Evolutionary conservation across 2,888 invertebrate genomes (phyloP).

Genomic region (Cantharis lateralis): DNA sequence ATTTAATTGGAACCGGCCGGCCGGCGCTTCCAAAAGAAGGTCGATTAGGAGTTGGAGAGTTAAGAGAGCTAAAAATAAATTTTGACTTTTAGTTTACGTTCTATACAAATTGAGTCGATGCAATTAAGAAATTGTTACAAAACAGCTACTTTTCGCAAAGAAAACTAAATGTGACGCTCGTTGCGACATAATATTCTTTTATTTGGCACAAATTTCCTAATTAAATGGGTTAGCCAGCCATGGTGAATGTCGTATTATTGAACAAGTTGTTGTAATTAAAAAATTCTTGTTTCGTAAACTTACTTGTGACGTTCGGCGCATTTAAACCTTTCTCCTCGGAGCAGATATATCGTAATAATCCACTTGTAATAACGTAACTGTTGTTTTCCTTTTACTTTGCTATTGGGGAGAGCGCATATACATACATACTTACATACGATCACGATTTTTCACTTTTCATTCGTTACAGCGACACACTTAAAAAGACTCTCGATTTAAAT

Average conservation of each 20-base stretch:
- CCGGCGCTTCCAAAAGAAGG: not conserved
- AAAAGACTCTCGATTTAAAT: conserved; percentile 1
- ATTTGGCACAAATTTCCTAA: not conserved
- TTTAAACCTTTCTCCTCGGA: conserved; percentile 20
- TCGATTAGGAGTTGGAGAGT: too few relatives aligned
- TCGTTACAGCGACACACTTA: not conserved
- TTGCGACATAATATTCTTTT: not conserved
- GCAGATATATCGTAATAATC: conserved; percentile 20
- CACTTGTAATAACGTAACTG: conserved; percentile 23
- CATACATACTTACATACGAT: not conserved
- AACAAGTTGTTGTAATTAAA: conserved; percentile 9
- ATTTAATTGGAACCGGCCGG: not conserved
- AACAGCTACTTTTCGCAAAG: not conserved
- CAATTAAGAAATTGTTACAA: not conserved
- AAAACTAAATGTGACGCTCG: not conserved
- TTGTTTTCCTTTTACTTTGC: conserved; percentile 26
- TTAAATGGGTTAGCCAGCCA: conserved; percentile 1
- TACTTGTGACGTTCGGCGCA: conserved; percentile 23
- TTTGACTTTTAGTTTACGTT: not conserved
- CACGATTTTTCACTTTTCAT: conserved; percentile 20
- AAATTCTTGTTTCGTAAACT: conserved; percentile 25
- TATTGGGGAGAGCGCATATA: not conserved
- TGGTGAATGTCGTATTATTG: not conserved
- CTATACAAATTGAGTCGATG: not conserved
- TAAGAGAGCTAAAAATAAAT: not conserved